phyloP scores from a whole-genome alignment of 1,140 invertebrate genomes.

The Rhopalosiphum maidis region DNA sequence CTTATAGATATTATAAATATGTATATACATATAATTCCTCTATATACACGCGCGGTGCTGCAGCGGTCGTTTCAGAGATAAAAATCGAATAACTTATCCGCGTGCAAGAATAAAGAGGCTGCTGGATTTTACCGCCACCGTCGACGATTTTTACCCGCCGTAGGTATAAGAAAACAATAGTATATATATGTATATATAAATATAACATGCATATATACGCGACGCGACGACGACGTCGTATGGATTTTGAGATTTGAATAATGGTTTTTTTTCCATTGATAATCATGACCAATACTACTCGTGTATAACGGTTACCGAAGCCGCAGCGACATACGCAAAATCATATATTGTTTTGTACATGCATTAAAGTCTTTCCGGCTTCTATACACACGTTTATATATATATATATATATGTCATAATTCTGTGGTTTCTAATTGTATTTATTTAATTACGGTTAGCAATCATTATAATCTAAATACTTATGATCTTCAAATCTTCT shows the following conservation, averaged over 20 bases:
- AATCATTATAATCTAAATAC: not conserved
- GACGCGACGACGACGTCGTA: not conserved
- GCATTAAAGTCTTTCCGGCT: not conserved
- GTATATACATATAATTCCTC: not conserved
- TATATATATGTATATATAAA: not conserved
- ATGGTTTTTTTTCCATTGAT: constrained; percentile 18
- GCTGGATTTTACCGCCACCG: constrained; percentile 9
- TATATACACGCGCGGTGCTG: not conserved
- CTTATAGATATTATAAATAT: not conserved
- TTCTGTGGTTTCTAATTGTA: not conserved
- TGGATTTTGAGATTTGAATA: constrained; percentile 38
- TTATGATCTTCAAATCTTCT: not conserved
- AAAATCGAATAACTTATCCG: constrained; percentile 43
- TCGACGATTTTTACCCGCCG: not conserved
- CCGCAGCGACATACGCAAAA: not conserved
- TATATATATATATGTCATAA: not conserved
- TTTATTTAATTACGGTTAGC: not conserved
- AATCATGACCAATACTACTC: not conserved
- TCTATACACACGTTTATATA: not conserved
- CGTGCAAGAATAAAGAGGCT: not conserved
- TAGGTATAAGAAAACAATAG: constrained; percentile 6
- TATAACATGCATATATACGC: not conserved
- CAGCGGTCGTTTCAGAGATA: constrained; percentile 17
- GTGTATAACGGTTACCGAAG: not conserved
- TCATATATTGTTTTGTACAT: not conserved